These are phyloP conservation scores for Caenorhabditis sp. DNA, from an alignment of 2,888 invertebrate genomes.

Conservation along the genomic window DNA sequence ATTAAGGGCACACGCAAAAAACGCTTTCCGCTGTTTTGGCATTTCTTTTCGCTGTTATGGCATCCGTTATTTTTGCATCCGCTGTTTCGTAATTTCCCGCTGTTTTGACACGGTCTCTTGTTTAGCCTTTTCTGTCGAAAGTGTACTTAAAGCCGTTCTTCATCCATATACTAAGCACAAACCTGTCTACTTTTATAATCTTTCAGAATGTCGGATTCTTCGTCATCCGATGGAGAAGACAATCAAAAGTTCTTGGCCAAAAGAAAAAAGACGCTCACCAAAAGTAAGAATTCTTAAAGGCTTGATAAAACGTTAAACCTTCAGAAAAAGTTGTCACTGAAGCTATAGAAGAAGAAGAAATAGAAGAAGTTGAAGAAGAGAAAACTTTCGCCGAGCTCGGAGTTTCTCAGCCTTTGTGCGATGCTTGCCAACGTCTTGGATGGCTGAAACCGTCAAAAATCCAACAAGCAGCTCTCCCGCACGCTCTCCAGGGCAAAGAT, in stretches of 20 bases:
- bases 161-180: no score
- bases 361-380: conserved; percentile 40
- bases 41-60: no score
- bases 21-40: no score
- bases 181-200: conserved; percentile 3
- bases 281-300: conserved; percentile 29
- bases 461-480: conserved; percentile 92
- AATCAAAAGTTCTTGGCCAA: conserved; percentile 42
- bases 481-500: conserved; percentile 90
- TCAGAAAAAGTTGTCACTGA: conserved; percentile 95
- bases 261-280: conserved; percentile 49
- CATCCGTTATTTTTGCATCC: no score
- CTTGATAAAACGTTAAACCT: background rate
- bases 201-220: conserved; percentile 67
- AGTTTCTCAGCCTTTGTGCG: conserved; percentile 89
- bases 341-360: conserved; percentile 91
- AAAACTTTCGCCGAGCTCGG: conserved; percentile 82
- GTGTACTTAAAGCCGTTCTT: no score
- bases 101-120: background rate
- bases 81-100: background rate
- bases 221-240: conserved; percentile 65
- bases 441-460: conserved; percentile 96
- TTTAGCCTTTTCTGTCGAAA: no score
- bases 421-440: conserved; percentile 92
- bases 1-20: no score